phyloP scores from a whole-genome alignment of 2,888 invertebrate species.

The Eupithecia pulchellata region DNA sequence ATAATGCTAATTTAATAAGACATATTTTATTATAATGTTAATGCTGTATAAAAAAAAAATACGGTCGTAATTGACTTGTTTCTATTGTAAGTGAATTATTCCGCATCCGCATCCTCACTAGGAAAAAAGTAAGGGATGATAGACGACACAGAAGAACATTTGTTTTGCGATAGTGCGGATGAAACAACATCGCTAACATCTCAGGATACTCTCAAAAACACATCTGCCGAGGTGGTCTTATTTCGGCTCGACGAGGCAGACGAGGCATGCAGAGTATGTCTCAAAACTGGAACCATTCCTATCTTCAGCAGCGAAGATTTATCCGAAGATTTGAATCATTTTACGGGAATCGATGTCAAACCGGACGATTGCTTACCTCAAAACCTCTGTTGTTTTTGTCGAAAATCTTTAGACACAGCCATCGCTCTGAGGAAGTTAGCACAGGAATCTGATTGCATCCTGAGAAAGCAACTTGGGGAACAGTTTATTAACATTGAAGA shows the following conservation, averaged over 20 bases:
- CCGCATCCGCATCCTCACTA: too few species aligned
- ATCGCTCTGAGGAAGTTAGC: conserved; percentile 16
- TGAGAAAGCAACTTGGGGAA: conserved; percentile 11
- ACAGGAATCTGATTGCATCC: conserved; percentile 17
- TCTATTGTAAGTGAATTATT: too few species aligned
- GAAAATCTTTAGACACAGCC: conserved; percentile 8
- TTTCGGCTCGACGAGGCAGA: conserved; percentile 9
- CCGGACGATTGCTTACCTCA: conserved; percentile 18
- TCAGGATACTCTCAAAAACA: not conserved
- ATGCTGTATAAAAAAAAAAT: too few species aligned
- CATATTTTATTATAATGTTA: too few species aligned
- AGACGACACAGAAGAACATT: not conserved
- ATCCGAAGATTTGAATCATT: conserved; percentile 7
- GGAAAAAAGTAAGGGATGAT: not conserved
- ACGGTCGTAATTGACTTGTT: too few species aligned
- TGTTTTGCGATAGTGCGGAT: not conserved
- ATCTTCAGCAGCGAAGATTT: conserved; percentile 16
- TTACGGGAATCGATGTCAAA: conserved; percentile 16
- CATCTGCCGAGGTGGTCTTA: not conserved
- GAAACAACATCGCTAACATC: not conserved
- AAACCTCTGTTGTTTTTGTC: conserved; percentile 16
- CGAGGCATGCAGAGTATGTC: conserved; percentile 23
- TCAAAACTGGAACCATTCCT: conserved; percentile 13
- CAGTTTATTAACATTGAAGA: not conserved
- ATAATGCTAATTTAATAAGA: too few species aligned